Percentiles rank a stretch among this genome's conserved stretches.
Conservation (phyloP, 2,888 invertebrate species). For the Venustoraphidia nigricollis region DNA sequence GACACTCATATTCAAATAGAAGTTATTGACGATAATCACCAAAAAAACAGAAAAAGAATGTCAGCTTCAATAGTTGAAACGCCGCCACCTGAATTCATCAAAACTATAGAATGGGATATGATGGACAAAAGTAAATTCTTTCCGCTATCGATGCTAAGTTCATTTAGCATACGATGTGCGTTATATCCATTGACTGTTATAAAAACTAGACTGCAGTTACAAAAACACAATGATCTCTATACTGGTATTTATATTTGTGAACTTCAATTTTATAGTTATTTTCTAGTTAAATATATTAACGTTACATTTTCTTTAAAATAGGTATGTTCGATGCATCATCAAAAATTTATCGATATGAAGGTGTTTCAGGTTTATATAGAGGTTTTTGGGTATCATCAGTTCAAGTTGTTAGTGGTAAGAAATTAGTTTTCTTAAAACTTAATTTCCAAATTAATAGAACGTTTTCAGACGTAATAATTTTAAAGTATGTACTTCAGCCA, state of each 20-base stretch:
- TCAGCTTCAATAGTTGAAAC: slow-evolving; percentile 33
- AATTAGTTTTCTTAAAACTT: slow-evolving; percentile 3
- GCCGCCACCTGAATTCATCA: slow-evolving; percentile 45
- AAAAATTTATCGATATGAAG: slow-evolving; percentile 76
- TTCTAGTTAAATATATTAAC: neutral
- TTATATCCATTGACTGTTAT: slow-evolving; percentile 88
- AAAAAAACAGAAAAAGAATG: neutral
- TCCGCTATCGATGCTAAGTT: slow-evolving; percentile 80
- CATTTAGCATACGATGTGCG: slow-evolving; percentile 57
- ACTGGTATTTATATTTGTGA: slow-evolving; percentile 35
- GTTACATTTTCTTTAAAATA: slow-evolving; percentile 18
- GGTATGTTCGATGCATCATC: slow-evolving; percentile 74
- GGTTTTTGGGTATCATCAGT: slow-evolving; percentile 92
- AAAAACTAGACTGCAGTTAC: slow-evolving; percentile 85
- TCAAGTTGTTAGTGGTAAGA: slow-evolving; percentile 31
- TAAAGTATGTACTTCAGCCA: too few relatives aligned
- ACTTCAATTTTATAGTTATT: slow-evolving; percentile 3
- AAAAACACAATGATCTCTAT: slow-evolving; percentile 69
- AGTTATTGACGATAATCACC: too few relatives aligned
- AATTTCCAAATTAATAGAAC: too few relatives aligned
- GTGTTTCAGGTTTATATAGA: slow-evolving; percentile 72
- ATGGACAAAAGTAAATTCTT: slow-evolving; percentile 92
- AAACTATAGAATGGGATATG: slow-evolving; percentile 95
- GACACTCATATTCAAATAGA: too few relatives aligned
- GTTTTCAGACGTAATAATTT: too few relatives aligned